A percentile compares a stretch with the other conserved stretches of the same genome.
These are phyloP conservation scores for Pelochelys cantorii DNA, from an alignment of 2,797 vertebrate species.

Conservation along the genomic window DNA sequence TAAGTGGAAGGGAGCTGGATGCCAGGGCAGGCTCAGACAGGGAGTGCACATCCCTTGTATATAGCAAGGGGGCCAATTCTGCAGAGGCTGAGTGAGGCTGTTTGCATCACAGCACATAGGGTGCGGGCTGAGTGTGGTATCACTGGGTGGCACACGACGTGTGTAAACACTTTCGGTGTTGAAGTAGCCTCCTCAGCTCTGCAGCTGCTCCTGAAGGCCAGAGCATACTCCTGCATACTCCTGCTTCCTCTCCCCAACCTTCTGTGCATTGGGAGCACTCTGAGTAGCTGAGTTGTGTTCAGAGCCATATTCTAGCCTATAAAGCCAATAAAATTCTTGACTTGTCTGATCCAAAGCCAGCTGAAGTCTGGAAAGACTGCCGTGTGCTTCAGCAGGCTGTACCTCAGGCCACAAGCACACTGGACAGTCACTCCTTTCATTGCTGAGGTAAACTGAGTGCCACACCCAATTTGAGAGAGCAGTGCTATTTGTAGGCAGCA, in stretches of 20 bases:
- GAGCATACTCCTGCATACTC: background rate
- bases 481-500: too few species aligned
- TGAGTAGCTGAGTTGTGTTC: background rate
- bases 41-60: background rate
- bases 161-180: background rate
- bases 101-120: background rate
- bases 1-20: conserved; percentile 27
- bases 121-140: background rate
- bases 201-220: background rate
- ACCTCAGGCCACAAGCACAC: background rate
- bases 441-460: background rate
- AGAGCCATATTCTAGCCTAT: accelerated
- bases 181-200: background rate
- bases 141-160: background rate
- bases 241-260: accelerated
- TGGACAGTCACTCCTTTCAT: background rate
- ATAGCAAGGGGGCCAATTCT: background rate
- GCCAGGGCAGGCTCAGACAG: background rate
- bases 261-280: accelerated
- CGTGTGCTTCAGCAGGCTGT: background rate
- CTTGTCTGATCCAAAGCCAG: background rate
- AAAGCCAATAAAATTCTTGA: background rate
- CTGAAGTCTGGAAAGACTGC: background rate
- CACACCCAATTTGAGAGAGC: background rate
- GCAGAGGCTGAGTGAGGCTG: background rate